Conservation (phyloP, 2,113 vertebrate species). For the Damaliscus lunatus region DNA sequence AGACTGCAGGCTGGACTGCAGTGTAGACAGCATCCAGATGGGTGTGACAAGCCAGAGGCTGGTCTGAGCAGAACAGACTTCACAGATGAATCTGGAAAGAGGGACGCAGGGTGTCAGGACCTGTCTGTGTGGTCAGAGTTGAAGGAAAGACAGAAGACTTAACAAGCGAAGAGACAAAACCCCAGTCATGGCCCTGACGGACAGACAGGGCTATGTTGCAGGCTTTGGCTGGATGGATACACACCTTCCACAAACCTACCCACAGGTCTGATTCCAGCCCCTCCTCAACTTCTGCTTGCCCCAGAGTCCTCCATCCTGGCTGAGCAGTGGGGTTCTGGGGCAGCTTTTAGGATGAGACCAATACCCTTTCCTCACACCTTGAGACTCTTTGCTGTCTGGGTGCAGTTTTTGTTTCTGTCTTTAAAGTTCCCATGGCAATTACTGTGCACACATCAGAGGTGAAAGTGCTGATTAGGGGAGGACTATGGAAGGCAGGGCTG, state of each 20-base stretch:
- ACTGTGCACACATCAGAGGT: fast-evolving
- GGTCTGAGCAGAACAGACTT: neutral
- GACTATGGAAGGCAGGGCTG: neutral
- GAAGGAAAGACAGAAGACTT: neutral
- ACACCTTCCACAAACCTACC: neutral
- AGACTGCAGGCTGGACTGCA: neutral
- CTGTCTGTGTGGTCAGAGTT: neutral
- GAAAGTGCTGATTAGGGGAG: too few species aligned
- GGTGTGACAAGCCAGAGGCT: neutral
- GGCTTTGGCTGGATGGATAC: neutral
- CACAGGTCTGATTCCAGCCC: neutral
- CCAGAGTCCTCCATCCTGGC: neutral
- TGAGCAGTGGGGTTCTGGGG: neutral
- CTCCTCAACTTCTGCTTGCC: neutral
- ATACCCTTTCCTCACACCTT: neutral
- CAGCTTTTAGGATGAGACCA: neutral
- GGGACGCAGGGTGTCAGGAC: too few species aligned
- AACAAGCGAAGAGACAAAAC: neutral
- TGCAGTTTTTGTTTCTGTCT: neutral
- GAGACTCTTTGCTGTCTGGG: neutral
- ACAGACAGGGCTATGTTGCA: neutral
- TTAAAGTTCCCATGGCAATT: neutral
- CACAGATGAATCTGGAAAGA: neutral
- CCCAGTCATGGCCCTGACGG: fast-evolving
- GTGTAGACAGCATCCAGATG: neutral